Evolutionary conservation across 2,113 vertebrate species (phyloP), one percentile per base, ranked within the genome.

Genomic region (Ceratotherium simum): DNA sequence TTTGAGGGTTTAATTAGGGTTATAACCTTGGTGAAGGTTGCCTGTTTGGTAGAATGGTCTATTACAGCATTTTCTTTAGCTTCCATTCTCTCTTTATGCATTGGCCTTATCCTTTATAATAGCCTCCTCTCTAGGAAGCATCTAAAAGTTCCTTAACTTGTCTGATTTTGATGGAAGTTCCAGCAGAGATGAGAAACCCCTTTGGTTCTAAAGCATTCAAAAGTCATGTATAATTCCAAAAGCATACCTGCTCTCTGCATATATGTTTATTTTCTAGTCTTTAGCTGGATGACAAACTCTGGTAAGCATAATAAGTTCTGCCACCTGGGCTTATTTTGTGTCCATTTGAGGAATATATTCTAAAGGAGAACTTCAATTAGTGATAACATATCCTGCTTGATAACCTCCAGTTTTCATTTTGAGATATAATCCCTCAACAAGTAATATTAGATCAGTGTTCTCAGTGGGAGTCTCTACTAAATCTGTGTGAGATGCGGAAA

Each of bases 141-240:
- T 84, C 31, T 93, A 64, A 54, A 76, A 33, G 31, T 69, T 75
- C 21, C 60, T 73, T 72, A 65, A 75, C 42, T 86, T 83, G 31
- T 95, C 25, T 23, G 27, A 79, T 97, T 95, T 60, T 65, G n/a
- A 69, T 65, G 14, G 17, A 91, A n/a, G 7, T 88, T 91, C 73
- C 58, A 51, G 25, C 23, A 84, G 17, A 93, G 14, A 2, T 83
- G 56, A 93, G 90, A 83, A 56, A 93, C 9, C 21, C 31, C 7
- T 58, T 81, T 93, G 56, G 8, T 75, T 95, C 14, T 23, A 86
- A 82, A 87, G 36, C 12, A 79, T 87, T 83, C 18, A 9, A 54
- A 73, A 93, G 9, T 75, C 33, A 84, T 20, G 21, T 60, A 51
- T 62, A 84, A 46, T 48, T 67, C 23, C 51, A 67, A 90, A 82